These are phyloP conservation scores for Drosophila dives DNA, from an alignment of 2,888 invertebrate species.

Conservation along the genomic window DNA sequence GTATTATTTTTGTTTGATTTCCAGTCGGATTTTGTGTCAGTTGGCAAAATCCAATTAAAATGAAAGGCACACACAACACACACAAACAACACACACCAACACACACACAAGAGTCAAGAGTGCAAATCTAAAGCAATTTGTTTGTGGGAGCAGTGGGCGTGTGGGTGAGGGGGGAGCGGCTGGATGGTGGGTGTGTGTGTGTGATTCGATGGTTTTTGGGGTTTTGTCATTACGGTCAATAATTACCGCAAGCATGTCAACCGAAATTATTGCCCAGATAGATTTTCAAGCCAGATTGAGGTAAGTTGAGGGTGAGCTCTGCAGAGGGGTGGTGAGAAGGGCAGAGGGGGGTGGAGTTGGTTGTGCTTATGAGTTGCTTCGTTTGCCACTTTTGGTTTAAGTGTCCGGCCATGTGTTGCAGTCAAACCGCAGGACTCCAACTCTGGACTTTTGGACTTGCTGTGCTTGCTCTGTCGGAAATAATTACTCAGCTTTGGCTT, in stretches of 20 bases:
- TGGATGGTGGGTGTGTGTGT: not conserved
- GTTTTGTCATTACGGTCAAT: slow-evolving; percentile 84
- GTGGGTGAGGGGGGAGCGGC: no score
- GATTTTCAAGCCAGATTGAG: slow-evolving; percentile 53
- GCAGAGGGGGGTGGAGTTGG: not conserved
- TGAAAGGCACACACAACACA: slow-evolving; percentile 25
- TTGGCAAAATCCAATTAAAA: slow-evolving; percentile 72
- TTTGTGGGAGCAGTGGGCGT: slow-evolving; percentile 16
- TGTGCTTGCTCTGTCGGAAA: slow-evolving; percentile 71
- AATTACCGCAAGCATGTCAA: slow-evolving; percentile 84
- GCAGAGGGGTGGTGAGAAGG: not conserved
- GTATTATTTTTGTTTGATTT: slow-evolving; percentile 47
- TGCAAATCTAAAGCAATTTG: slow-evolving; percentile 77
- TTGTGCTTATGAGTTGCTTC: slow-evolving; percentile 11
- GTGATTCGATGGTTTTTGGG: slow-evolving; percentile 61
- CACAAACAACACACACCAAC: not conserved
- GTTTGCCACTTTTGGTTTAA: slow-evolving; percentile 66
- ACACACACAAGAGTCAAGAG: slow-evolving; percentile 43
- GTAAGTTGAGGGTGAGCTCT: slow-evolving; percentile 5
- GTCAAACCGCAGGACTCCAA: slow-evolving; percentile 72
- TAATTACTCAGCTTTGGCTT: slow-evolving; percentile 75
- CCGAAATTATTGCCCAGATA: slow-evolving; percentile 82
- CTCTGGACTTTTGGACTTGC: slow-evolving; percentile 15
- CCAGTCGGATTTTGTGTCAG: slow-evolving; percentile 26
- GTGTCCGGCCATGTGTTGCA: slow-evolving; percentile 81